These are phyloP conservation scores for Drosophila sp. DNA, from an alignment of 1,140 invertebrate genomes.

Conservation along the genomic window DNA sequence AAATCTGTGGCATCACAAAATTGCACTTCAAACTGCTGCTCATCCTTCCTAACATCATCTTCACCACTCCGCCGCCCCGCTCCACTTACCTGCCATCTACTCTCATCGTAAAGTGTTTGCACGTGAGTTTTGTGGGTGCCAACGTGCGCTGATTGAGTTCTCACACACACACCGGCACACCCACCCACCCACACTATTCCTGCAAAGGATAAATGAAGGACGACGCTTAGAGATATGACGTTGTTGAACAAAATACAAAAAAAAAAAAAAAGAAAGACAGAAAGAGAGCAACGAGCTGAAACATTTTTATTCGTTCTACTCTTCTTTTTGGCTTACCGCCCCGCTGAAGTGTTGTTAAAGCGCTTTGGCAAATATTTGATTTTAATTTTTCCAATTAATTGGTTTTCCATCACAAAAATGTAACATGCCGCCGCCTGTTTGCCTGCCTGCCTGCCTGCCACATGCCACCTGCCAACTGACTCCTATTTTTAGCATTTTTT, in stretches of 20 bases:
- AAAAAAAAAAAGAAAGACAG: conserved; percentile 1
- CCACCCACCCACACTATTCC: conserved; percentile 30
- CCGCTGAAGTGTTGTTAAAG: conserved; percentile 68
- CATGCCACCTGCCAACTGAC: conserved; percentile 17
- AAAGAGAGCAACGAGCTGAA: conserved; percentile 13
- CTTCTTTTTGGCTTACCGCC: background rate
- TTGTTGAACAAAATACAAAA: background rate
- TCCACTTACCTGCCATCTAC: background rate
- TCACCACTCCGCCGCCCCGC: background rate
- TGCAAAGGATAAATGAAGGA: conserved; percentile 78
- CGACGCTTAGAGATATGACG: conserved; percentile 70
- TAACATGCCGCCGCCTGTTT: conserved; percentile 37
- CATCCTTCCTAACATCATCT: background rate
- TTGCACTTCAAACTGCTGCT: conserved; percentile 65
- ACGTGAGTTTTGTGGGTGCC: conserved; percentile 74
- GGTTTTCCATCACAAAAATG: conserved; percentile 75
- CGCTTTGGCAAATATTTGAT: conserved; percentile 79
- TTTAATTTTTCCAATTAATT: conserved; percentile 81
- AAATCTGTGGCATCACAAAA: conserved; percentile 76
- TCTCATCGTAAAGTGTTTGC: conserved; percentile 74
- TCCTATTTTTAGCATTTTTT: background rate
- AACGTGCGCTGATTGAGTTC: conserved; percentile 78
- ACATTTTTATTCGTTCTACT: conserved; percentile 19
- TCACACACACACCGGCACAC: conserved; percentile 20
- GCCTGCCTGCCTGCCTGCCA: background rate